phyloP scores from a whole-genome alignment of 2,888 invertebrate species.

The Phaonia tiefii region DNA sequence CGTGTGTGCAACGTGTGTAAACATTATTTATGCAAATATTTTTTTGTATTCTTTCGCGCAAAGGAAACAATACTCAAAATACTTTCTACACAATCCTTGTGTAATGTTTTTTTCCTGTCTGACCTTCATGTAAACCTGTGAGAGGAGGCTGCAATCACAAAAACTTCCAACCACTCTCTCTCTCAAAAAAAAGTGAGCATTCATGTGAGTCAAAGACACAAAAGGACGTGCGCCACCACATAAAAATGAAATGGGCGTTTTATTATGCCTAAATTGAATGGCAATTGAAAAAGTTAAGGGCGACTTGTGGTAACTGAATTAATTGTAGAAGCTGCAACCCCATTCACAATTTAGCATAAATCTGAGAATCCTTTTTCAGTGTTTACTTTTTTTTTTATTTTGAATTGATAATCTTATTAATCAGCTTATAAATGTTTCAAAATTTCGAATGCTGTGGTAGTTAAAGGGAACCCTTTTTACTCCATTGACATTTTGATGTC shows the following conservation, averaged over 20 bases:
- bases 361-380: slow-evolving; percentile 42
- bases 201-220: slow-evolving; percentile 17
- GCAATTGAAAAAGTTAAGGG: slow-evolving; percentile 47
- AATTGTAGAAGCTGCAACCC: slow-evolving; percentile 44
- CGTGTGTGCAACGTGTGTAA: slow-evolving; percentile 63
- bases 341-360: slow-evolving; percentile 52
- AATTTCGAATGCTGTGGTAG: slow-evolving; percentile 22
- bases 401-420: slow-evolving; percentile 33
- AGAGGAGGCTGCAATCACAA: not conserved
- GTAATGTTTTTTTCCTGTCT: slow-evolving; percentile 41
- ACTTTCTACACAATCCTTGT: slow-evolving; percentile 43
- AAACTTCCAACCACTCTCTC: no score
- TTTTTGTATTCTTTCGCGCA: slow-evolving; percentile 24
- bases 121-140: slow-evolving; percentile 51
- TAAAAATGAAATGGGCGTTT: slow-evolving; percentile 60
- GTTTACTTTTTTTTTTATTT: no score
- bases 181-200: slow-evolving; percentile 56
- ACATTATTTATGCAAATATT: slow-evolving; percentile 69
- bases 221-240: slow-evolving; percentile 34
- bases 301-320: slow-evolving; percentile 7
- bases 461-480: slow-evolving; percentile 50
- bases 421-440: slow-evolving; percentile 59
- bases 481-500: slow-evolving; percentile 22
- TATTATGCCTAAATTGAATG: slow-evolving; percentile 39
- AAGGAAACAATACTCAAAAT: slow-evolving; percentile 47